These are phyloP conservation scores for Tethya wilhelma DNA, from an alignment of 37 sponge, comb jelly and placozoan genomes.

Conservation along the genomic window DNA sequence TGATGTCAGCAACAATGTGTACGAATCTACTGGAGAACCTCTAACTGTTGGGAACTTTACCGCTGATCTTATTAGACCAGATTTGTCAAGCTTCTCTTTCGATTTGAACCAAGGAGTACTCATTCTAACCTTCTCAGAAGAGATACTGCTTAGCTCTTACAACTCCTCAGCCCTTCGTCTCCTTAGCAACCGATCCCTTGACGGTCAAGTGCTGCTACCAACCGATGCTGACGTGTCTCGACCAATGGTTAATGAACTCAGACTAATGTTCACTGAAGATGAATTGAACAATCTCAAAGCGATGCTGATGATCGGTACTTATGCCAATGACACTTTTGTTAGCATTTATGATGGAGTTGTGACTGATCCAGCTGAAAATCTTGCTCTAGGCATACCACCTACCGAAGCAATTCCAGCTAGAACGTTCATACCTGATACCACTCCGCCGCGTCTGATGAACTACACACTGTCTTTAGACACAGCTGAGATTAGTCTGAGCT, in stretches of 20 bases:
- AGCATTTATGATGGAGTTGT: constrained; percentile 57
- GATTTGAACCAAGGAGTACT: constrained; percentile 75
- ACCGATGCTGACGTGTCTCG: constrained; percentile 25
- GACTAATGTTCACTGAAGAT: constrained; percentile 31
- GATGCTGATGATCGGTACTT: constrained; percentile 47
- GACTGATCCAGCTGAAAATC: constrained; percentile 75
- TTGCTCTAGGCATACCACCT: constrained; percentile 23
- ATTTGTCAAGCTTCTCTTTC: constrained; percentile 56
- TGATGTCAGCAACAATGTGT: constrained; percentile 59
- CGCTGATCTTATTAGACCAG: constrained; percentile 78
- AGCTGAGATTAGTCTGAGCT: constrained; percentile 64
- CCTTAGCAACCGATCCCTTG: constrained; percentile 1
- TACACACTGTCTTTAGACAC: constrained; percentile 69
- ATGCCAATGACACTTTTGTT: constrained; percentile 64
- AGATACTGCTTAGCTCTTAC: constrained; percentile 42
- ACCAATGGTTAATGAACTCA: neutral
- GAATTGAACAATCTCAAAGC: constrained; percentile 76
- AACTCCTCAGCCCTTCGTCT: constrained; percentile 55
- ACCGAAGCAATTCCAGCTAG: constrained; percentile 37
- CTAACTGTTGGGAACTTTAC: constrained; percentile 53
- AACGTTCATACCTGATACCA: constrained; percentile 55
- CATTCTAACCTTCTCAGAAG: constrained; percentile 77
- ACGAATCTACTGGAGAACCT: constrained; percentile 19
- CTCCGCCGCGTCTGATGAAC: constrained; percentile 62
- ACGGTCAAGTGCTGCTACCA: constrained; percentile 33